Base-by-base conservation (phyloP, 2,888 invertebrate species). In the Lobophora halterata region DNA sequence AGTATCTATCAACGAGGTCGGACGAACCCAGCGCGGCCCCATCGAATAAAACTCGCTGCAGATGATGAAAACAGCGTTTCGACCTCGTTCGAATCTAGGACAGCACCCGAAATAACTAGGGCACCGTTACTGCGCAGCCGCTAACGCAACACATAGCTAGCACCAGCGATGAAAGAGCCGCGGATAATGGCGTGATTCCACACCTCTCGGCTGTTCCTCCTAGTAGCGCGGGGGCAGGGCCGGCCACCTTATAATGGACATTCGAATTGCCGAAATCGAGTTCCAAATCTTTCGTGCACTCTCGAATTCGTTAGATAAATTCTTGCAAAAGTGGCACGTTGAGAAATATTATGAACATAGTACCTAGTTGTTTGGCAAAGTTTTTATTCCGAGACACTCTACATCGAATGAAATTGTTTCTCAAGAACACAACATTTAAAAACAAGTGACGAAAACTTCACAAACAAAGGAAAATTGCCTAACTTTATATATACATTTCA, bases 71-170 rank as follows among this genome's bases (percentile, higher is more conserved):
- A 82, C 79, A 65, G 68, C 74, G 72, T 71, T 75, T 68, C 65
- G 82, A 71, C 85, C 81, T 82, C 80, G 82, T 75, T 77, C 47
- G 57, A 58, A 83, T 79, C 75, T 85, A 82, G 85, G 79, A 75
- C 85, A 71, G 70, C 69, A 80, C 77, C 86, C 81, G 64, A 85
- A 85, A 85, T 83, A 83, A 83, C 85, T 82, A 78, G 82, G 82
- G 66, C 85, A 79, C 73, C 70, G 78, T 81, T 77, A 80, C 74
- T 75, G 80, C 82, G 79, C 80, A 78, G 74, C 53, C 72, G 76
- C 75, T 73, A 76, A 68, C 75, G 72, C 73, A 74, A 76, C 65
- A 69, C 69, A 60, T 65, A 65, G 72, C 64, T 66, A 39, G 32
- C 57, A 30, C 78, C 72, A 64, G 46, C 49, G 21, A 42, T 54